These are phyloP conservation scores for Lasaia peninsularis DNA, from an alignment of 1,140 invertebrate genomes.

Conservation along the genomic window DNA sequence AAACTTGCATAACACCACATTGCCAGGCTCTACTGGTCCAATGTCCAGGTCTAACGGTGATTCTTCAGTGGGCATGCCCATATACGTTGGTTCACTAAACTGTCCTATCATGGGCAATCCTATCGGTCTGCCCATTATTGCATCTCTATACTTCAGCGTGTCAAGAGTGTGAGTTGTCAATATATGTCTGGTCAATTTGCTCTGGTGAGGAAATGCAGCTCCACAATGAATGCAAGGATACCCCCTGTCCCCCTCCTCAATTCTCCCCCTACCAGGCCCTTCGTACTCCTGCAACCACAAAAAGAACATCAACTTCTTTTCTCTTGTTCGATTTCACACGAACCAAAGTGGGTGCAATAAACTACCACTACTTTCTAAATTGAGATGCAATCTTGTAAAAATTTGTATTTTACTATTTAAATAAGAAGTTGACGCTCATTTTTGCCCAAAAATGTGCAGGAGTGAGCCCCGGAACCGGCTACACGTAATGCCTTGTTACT, in stretches of 20 bases:
- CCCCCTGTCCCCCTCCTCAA: constrained; percentile 70
- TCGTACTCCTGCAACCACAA: constrained; percentile 94
- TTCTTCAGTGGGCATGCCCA: constrained; percentile 71
- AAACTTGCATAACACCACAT: constrained; percentile 91
- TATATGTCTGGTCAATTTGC: constrained; percentile 92
- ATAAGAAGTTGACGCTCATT: constrained; percentile 97
- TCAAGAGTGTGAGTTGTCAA: constrained; percentile 91
- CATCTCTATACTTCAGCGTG: constrained; percentile 89
- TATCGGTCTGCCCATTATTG: constrained; percentile 77
- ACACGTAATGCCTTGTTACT: constrained; percentile 70
- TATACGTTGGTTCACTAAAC: constrained; percentile 61
- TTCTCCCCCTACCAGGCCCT: constrained; percentile 78
- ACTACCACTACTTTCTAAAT: constrained; percentile 74
- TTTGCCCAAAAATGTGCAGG: constrained; percentile 86
- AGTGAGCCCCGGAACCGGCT: constrained; percentile 66
- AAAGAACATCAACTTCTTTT: constrained; percentile 95
- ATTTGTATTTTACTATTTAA: constrained; percentile 71
- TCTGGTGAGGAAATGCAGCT: constrained; percentile 90
- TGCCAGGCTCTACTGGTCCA: constrained; percentile 79
- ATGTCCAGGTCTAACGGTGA: constrained; percentile 75
- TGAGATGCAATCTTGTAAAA: constrained; percentile 67
- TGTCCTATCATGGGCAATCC: constrained; percentile 78
- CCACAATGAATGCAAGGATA: constrained; percentile 93
- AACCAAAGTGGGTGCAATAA: constrained; percentile 68
- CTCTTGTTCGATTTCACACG: constrained; percentile 62